phyloP scores from a whole-genome alignment of 2,888 invertebrate genomes.

The Buathra laborator region DNA sequence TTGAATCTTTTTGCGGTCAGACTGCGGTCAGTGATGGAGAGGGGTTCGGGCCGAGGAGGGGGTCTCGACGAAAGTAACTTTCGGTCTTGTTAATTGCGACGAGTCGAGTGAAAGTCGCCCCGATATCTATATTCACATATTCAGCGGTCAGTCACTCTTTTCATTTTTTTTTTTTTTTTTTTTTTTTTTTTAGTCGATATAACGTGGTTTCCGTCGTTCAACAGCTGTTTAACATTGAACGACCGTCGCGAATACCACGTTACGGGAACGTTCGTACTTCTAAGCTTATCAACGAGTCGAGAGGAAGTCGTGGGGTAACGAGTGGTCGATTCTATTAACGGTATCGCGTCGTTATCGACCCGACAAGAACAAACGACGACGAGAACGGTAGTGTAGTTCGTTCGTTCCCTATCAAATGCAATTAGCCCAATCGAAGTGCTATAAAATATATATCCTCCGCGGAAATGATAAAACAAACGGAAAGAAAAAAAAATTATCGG shows the following conservation, averaged over 20 bases:
- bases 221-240: constrained; percentile 1
- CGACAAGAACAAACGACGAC: not conserved
- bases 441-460: not conserved
- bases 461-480: constrained; percentile 47
- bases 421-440: constrained; percentile 41
- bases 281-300: not conserved
- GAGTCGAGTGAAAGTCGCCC: constrained; percentile 60
- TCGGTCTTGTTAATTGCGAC: constrained; percentile 65
- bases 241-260: not conserved
- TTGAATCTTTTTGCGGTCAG: constrained; percentile 9
- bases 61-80: constrained; percentile 59
- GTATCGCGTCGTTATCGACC: constrained; percentile 28
- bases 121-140: constrained; percentile 36
- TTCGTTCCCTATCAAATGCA: constrained; percentile 35
- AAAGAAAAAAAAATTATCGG: not conserved
- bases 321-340: constrained; percentile 40
- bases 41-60: constrained; percentile 1
- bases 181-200: not conserved
- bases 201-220: not conserved
- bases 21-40: not conserved
- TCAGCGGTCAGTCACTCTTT: constrained; percentile 2
- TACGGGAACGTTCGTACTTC: not conserved
- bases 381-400: not conserved
- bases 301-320: not conserved
- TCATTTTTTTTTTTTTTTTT: not conserved